Conservation (phyloP, 2,113 vertebrate genomes). For the Pachypanchax playfairii region DNA sequence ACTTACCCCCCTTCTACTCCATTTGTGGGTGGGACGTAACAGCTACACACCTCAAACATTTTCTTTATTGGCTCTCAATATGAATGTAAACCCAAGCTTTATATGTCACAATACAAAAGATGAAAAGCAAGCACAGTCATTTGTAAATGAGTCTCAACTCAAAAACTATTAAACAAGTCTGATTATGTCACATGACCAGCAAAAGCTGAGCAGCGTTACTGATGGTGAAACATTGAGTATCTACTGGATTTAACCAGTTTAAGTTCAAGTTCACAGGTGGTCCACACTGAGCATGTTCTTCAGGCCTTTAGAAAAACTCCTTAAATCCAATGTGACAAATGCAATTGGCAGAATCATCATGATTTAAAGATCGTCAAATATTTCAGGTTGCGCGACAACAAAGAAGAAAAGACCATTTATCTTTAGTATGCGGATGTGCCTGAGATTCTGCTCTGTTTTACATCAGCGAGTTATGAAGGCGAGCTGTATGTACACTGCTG, state of each 20-base stretch:
- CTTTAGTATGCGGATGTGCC: constrained; percentile 1
- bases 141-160: not conserved
- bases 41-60: too few species aligned
- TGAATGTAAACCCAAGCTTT: too few species aligned
- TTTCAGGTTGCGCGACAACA: constrained; percentile 27
- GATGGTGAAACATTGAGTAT: constrained; percentile 11
- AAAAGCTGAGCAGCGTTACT: constrained; percentile 14
- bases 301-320: not conserved
- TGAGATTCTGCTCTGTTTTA: constrained; percentile 24
- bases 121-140: too few species aligned
- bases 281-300: too few species aligned
- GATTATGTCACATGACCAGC: not conserved
- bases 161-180: not conserved
- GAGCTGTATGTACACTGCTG: not conserved
- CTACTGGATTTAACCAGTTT: constrained; percentile 5
- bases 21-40: too few species aligned
- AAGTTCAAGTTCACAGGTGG: too few species aligned
- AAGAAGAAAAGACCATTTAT: constrained; percentile 28
- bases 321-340: constrained; percentile 25
- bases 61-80: too few species aligned
- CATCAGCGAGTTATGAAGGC: constrained; percentile 16
- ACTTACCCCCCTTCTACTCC: too few species aligned
- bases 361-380: constrained; percentile 44
- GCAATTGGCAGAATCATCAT: constrained; percentile 2
- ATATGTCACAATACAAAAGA: too few species aligned